phyloP scores from a whole-genome alignment of 2,797 vertebrate species.

The Meda fulgida region DNA sequence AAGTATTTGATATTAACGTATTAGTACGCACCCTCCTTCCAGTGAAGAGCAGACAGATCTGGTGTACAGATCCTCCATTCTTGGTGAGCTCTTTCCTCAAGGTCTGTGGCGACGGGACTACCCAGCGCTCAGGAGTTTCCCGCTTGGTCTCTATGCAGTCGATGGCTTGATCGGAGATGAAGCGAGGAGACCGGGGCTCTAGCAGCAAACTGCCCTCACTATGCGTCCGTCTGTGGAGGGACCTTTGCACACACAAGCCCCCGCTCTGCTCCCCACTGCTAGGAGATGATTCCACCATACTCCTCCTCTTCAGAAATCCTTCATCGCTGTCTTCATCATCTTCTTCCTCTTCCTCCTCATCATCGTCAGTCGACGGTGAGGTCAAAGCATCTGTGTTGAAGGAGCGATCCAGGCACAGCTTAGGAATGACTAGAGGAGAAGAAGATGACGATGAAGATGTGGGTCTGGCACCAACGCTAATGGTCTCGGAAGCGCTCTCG shows the following conservation, averaged over 20 bases:
- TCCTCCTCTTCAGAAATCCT: constrained; percentile 79
- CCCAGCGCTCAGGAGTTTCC: constrained; percentile 69
- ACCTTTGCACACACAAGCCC: constrained; percentile 76
- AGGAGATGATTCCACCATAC: constrained; percentile 75
- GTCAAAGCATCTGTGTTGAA: constrained; percentile 68
- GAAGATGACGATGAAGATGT: constrained; percentile 65
- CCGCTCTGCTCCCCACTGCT: constrained; percentile 60
- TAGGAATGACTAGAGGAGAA: constrained; percentile 70
- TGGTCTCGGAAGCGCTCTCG: constrained; percentile 70
- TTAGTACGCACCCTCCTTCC: constrained; percentile 81
- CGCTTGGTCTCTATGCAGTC: constrained; percentile 74
- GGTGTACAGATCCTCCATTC: constrained; percentile 85
- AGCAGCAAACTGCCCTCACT: constrained; percentile 90
- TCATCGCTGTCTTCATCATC: constrained; percentile 74
- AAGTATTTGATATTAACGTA: background rate
- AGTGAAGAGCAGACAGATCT: constrained; percentile 85
- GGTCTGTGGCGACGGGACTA: constrained; percentile 80
- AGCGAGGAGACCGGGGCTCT: constrained; percentile 82
- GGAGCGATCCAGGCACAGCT: constrained; percentile 77
- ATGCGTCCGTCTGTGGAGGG: constrained; percentile 84
- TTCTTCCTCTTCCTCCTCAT: constrained; percentile 72
- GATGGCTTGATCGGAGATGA: constrained; percentile 89
- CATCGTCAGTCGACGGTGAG: constrained; percentile 64
- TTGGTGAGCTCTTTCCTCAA: constrained; percentile 86
- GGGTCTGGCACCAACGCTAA: constrained; percentile 47